Conservation (phyloP, 2,113 vertebrate genomes). For the Halichoeres trimaculatus region DNA sequence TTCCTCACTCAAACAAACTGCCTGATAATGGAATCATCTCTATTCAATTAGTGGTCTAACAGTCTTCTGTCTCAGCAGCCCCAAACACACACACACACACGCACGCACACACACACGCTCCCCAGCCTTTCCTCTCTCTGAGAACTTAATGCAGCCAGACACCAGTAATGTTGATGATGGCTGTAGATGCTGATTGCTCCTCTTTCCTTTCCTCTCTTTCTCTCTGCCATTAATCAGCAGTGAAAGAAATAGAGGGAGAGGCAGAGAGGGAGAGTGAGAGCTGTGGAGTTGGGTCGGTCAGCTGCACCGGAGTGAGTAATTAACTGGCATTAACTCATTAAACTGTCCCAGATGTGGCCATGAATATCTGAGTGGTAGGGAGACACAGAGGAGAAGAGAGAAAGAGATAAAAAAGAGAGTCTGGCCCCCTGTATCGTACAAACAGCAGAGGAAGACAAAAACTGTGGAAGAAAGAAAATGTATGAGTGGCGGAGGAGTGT, state of each 20-base stretch:
- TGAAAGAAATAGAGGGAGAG: slow-evolving; percentile 39
- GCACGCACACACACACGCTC: neutral
- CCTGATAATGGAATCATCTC: slow-evolving; percentile 79
- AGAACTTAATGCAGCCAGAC: slow-evolving; percentile 72
- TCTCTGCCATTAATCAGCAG: slow-evolving; percentile 75
- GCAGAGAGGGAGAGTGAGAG: slow-evolving; percentile 16
- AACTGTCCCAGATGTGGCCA: slow-evolving; percentile 84
- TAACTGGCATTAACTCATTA: slow-evolving; percentile 86
- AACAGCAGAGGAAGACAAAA: slow-evolving; percentile 46
- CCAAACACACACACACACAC: slow-evolving; percentile 43
- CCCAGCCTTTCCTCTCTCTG: slow-evolving; percentile 38
- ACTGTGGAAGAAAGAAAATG: slow-evolving; percentile 32
- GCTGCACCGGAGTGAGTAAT: slow-evolving; percentile 82
- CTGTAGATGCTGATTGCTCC: slow-evolving; percentile 69
- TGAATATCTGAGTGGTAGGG: slow-evolving; percentile 75
- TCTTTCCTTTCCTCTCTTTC: slow-evolving; percentile 64
- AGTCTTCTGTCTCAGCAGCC: slow-evolving; percentile 59
- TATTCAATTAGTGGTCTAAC: slow-evolving; percentile 76
- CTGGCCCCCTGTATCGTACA: slow-evolving; percentile 37
- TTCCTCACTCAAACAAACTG: slow-evolving; percentile 74
- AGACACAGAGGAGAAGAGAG: slow-evolving; percentile 43
- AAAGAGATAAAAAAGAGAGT: slow-evolving; percentile 13
- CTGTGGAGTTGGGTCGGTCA: slow-evolving; percentile 73
- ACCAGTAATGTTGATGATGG: slow-evolving; percentile 74
- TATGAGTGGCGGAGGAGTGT: neutral